Base-by-base conservation (phyloP, 1,140 invertebrate species). In the Drosophila yakuba region DNA sequence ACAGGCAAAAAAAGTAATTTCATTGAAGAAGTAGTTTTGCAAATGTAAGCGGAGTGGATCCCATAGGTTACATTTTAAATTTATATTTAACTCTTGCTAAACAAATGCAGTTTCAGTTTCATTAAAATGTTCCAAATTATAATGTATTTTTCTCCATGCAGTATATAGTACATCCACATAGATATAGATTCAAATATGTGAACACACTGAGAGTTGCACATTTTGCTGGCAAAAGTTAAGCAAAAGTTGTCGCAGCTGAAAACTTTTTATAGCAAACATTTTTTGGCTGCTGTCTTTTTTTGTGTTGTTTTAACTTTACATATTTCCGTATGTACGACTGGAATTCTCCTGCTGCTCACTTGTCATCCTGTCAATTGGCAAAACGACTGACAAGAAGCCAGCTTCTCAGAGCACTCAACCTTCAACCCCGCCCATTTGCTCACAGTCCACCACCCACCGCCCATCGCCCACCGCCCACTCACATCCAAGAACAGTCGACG, bases 291-390 rank as follows among this genome's bases (percentile, higher is more conserved):
- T 64, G 61, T 43, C 11, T 51, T 61, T 57, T 80, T 55, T 75
- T 63, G 44, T 68, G 72, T 64, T 62, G 48, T 60, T 78, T 62
- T 68, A 67, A 80, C 69, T 81, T 78, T 78, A 61, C 75, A 81
- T 79, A 88, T 88, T 83, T 78, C 61, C 81, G 63, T 69, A 51
- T 54, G 57, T 80, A 80, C 80, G 77, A 89, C 77, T 84, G 80
- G 85, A 90, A 89, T 90, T 85, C 84, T 89, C 85, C 68, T 89
- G 84, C 82, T 89, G 84, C 84, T 89, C 85, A 90, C 85, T 90
- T 89, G 85, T 89, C 85, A 90, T 80, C 58, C 74, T 90, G 85
- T 89, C 85, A 90, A 90, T 89, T 90, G 84, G 63, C 77, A 78
- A 79, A 89, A 83, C 74, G 83, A 83, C 78, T 76, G 67, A 77